Percentiles rank a stretch among this genome's conserved stretches.
phyloP scores from a whole-genome alignment of 2,113 vertebrate species.

The Cheilinus undulatus region DNA sequence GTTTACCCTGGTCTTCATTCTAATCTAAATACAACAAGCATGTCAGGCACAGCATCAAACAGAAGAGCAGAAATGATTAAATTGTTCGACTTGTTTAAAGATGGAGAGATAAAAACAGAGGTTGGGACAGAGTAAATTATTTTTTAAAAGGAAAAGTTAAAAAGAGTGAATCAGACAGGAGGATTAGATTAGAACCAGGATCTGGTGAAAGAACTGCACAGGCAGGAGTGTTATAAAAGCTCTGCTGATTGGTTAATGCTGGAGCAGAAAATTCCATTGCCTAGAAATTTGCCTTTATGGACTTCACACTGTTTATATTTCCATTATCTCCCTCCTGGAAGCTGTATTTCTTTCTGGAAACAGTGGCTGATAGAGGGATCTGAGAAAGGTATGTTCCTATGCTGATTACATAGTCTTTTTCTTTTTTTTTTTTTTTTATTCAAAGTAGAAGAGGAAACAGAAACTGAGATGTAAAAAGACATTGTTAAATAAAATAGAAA shows the following conservation, averaged over 20 bases:
- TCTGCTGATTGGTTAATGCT: slow-evolving; percentile 23
- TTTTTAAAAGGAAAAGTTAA: background rate
- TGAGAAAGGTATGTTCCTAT: slow-evolving; percentile 10
- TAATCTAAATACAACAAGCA: slow-evolving; percentile 30
- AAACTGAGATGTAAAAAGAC: background rate
- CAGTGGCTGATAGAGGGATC: slow-evolving; percentile 18
- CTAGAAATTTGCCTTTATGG: slow-evolving; percentile 10
- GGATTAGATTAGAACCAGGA: slow-evolving; percentile 22
- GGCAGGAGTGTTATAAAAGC: slow-evolving; percentile 3
- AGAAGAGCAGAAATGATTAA: slow-evolving; percentile 50
- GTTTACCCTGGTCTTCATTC: slow-evolving; percentile 57
- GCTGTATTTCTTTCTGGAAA: slow-evolving; percentile 28
- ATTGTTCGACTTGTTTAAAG: slow-evolving; percentile 45
- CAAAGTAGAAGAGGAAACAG: background rate
- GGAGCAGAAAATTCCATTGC: background rate
- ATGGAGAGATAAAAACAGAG: slow-evolving; percentile 21
- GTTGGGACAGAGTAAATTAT: slow-evolving; percentile 8
- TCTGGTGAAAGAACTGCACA: slow-evolving; percentile 20
- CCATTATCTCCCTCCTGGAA: slow-evolving; percentile 39
- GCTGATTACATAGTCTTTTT: background rate
- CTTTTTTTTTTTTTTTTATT: slow-evolving; percentile 26
- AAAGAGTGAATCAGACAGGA: background rate
- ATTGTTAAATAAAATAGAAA: too few relatives aligned
- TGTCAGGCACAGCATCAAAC: slow-evolving; percentile 45
- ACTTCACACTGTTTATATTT: slow-evolving; percentile 46